phyloP scores from a whole-genome alignment of 2,113 vertebrate genomes.

The Lanius collurio region DNA sequence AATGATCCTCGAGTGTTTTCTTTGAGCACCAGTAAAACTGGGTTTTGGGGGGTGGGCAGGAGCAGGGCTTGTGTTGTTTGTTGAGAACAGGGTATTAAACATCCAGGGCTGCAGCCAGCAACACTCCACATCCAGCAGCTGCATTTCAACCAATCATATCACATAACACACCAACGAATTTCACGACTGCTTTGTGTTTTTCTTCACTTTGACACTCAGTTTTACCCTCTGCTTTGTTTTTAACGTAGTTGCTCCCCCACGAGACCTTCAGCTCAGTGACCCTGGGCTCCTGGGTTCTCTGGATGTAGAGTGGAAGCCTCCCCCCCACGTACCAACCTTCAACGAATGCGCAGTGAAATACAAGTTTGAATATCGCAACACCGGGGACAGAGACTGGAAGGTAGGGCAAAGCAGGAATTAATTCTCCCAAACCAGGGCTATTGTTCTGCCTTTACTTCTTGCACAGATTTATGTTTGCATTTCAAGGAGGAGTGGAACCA shows the following conservation, averaged over 20 bases:
- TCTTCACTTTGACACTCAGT: background rate
- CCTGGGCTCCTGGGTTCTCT: slow-evolving; percentile 83
- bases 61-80: background rate
- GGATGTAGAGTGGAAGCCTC: slow-evolving; percentile 78
- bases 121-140: background rate
- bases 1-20: background rate
- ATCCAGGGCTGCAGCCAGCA: background rate
- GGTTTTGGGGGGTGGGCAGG: rapidly evolving
- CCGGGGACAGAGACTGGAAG: slow-evolving; percentile 74
- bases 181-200: rapidly evolving
- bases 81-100: background rate
- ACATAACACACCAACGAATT: rapidly evolving
- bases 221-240: background rate
- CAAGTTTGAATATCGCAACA: slow-evolving; percentile 76
- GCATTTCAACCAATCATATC: background rate
- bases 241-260: slow-evolving; percentile 81
- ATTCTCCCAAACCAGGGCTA: background rate
- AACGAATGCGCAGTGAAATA: slow-evolving; percentile 73
- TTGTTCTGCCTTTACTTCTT: background rate
- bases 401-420: slow-evolving; percentile 57
- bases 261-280: slow-evolving; percentile 77
- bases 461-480: background rate
- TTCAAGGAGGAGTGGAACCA: background rate
- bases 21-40: background rate
- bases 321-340: slow-evolving; percentile 27